Evolutionary conservation across 2,888 invertebrate species (phyloP).

Genomic region (Orthosia gothica): DNA sequence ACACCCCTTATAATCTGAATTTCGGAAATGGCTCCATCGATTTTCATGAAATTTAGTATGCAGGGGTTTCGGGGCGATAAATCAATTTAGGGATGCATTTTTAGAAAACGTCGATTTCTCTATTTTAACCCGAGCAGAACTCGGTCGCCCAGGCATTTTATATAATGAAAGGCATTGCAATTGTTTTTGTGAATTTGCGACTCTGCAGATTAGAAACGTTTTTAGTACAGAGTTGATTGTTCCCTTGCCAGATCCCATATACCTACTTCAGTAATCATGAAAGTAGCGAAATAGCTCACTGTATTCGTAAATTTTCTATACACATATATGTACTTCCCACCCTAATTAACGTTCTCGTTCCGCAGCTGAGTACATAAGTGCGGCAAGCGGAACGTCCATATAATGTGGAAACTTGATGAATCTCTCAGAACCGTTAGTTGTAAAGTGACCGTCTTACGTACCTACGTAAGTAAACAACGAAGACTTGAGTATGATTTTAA

Average conservation of each 20-base stretch:
- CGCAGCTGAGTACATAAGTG: conserved; percentile 48
- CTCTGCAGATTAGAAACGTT: no score
- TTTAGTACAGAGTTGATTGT: not conserved
- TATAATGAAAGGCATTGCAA: no score
- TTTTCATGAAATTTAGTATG: no score
- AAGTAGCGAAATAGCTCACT: not conserved
- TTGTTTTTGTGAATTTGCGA: no score
- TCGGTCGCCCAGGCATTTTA: no score
- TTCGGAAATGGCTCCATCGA: no score
- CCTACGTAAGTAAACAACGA: conserved; percentile 15
- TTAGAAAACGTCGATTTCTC: no score
- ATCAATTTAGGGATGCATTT: no score
- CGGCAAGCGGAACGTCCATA: conserved; percentile 68
- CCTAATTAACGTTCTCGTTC: conserved; percentile 59
- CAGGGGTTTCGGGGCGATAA: no score
- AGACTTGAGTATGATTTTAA: not conserved
- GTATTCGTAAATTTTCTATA: conserved; percentile 1
- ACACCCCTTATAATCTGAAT: no score
- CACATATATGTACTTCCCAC: conserved; percentile 37
- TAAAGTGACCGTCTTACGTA: conserved; percentile 46
- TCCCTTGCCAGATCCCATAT: not conserved
- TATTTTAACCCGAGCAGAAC: no score
- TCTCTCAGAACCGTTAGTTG: conserved; percentile 53
- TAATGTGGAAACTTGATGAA: conserved; percentile 53
- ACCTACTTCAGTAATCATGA: not conserved